Base-by-base conservation (phyloP, 2,888 invertebrate species). In the Silvanus unidentatus region DNA sequence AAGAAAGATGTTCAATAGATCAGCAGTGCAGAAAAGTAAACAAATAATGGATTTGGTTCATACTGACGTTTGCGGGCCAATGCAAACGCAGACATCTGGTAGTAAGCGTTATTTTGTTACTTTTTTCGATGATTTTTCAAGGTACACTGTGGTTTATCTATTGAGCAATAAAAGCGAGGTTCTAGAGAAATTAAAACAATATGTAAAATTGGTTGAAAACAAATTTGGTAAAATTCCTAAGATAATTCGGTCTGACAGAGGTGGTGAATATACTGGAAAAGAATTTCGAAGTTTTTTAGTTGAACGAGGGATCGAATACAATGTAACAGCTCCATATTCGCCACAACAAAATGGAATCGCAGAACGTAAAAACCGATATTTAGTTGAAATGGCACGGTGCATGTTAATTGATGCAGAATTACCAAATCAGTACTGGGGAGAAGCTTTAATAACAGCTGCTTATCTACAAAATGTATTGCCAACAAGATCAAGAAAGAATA, bases 41-140 rank as follows among this genome's bases (percentile, higher is more conserved):
- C 29, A 9, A 1, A 37, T 41, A 2, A 15, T 62, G 1, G 59
- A 64, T 38, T 43, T 62, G 3, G 42, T 63, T 6, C 61, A 63
- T 42, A 54, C 53, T 1, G 62, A 64, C 39, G 44, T 68, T 12
- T 66, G 64, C 32, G 64, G 62, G 2, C 59, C 64, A 1, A 61
- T 64, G 59, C 53, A 58, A 36, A 58, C 55, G 1, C 12, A 27
- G 4, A 57, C 62, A 1, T 50, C 50, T n/a, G 45, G 58, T 14
- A 53, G 53, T 12, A 59, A 60, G 30, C 45, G 54, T n/a, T 64
- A 59, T 43, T 15, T 63, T 1, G 9, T 65, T 1, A 65, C 58
- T 0, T 49, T 66, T 8, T 63, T 63, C 10, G 65, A 66, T 42
- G 65, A 67, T 50, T 64, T 43, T 43, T 59, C 60, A 3, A 47